Base-by-base conservation (phyloP, 2,888 invertebrate genomes). In the Lysandra coridon region DNA sequence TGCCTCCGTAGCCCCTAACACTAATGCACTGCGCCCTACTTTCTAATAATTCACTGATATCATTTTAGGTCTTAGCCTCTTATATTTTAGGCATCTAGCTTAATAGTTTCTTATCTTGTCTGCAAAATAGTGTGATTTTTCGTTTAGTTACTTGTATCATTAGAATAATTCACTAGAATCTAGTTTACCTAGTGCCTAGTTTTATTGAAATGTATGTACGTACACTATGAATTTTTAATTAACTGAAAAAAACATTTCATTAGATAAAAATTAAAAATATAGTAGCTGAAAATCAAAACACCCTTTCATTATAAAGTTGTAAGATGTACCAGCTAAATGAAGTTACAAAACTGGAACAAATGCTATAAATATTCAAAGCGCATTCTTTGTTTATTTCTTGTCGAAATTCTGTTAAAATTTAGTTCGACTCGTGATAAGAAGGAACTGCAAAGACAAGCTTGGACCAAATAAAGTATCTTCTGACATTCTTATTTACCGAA, bases 1-100 rank as follows among this genome's bases (percentile, higher is more conserved):
- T 57, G 60, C 69, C 44, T 40, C 44, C 49, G 49, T 44, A 44
- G 69, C 49, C 64, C 69, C 30, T 44, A 44, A 78, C 49, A 64
- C 69, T 40, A 64, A 69, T 78, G 69, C 78, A 69, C 69, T 60
- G 78, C n/a, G 78, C 44, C 78, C 78, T 78, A 78, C 69, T 78
- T 78, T 78, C 69, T 69, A 30, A 69, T 69, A 33, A 76, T 76
- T 76, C 14, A 76, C 76, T 57, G 76, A 76, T 76, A 76, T 76
- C 0, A 76, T 30, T 76, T 76, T 76, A 76, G 53, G 57, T 76
- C 57, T 57, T 76, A 76, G 76, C 53, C 57, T 57, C 14, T 1
- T 23, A 10, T 75, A 53, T 57, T 76, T 76, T 33, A 53, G 49
- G 7, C 53, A 53, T 2, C 10, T 53, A 33, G 33, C 76, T 30